Base-by-base conservation (phyloP, 2,113 vertebrate species). In the Sylvicapra grimmia region DNA sequence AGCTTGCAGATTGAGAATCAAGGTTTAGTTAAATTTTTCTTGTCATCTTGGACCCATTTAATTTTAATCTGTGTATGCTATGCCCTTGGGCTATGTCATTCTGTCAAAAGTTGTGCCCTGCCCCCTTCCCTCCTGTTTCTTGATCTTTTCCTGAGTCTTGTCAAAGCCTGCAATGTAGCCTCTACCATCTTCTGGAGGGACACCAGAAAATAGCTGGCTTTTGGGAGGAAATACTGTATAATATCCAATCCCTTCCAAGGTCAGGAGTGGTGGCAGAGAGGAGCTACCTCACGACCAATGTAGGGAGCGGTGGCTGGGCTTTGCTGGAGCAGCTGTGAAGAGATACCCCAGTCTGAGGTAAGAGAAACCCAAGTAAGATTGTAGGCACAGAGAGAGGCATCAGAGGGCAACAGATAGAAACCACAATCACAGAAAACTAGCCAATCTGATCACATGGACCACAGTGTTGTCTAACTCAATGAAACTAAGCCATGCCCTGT, bases 241-340 rank as follows among this genome's bases (percentile, higher is more conserved):
- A 72, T 72, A 72, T 36, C n/a, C 18, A 68, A 36, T 72, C n/a
- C 16, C 0, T 0, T 65, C 63, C 31, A 65, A 65, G 31, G 33
- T 65, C 63, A 65, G 31, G 7, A 15, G 61, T 0, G 0, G 31
- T 0, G 0, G 31, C 61, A 33, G 31, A 65, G 31, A 18, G 31
- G 63, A 18, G 31, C 63, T n/a, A 9, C 31, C 8, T 8, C 31
- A n/a, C 4, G 31, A 18, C 15, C 31, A 65, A n/a, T 33, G 7
- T 65, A 65, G n/a, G 31, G 15, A 65, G 31, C 0, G 2, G 31
- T 0, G 3, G 7, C 15, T 33, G 31, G 31, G 31, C 63, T 65
- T 65, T 65, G 63, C 31, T 65, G 63, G 63, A 18, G 31, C 63
- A 65, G 63, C 15, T 33, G 15, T 65, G 31, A 65, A 65, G 15